Evolutionary conservation across 2,113 vertebrate species (phyloP).

Genomic region (Panthera leo): DNA sequence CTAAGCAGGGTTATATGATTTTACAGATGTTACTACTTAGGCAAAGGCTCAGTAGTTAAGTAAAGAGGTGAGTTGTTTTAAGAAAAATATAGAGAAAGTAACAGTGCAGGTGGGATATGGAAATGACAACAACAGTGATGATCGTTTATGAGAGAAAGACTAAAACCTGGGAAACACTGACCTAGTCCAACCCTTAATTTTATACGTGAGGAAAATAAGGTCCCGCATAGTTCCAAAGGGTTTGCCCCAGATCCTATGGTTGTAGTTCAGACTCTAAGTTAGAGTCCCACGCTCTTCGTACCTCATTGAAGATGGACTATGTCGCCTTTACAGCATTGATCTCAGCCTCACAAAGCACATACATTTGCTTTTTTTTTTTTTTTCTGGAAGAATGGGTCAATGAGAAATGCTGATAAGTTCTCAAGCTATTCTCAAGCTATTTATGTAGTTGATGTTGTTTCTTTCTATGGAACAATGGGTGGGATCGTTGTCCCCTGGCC

Average conservation of each 20-base stretch:
- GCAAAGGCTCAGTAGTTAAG: not conserved
- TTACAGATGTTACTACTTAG: not conserved
- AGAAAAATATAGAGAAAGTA: constrained; percentile 10
- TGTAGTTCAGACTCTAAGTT: not conserved
- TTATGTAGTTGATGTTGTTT: not conserved
- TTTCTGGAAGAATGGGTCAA: not conserved
- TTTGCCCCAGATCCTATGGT: not conserved
- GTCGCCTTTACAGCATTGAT: not conserved
- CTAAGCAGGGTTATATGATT: not conserved
- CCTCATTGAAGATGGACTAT: not conserved
- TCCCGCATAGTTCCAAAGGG: not conserved
- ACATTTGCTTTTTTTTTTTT: not conserved
- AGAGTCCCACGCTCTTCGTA: too few species aligned
- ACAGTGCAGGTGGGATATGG: not conserved
- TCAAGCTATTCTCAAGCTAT: not conserved
- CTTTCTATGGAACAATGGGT: not conserved
- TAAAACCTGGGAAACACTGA: not conserved
- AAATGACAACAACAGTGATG: not conserved
- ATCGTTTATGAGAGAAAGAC: not conserved
- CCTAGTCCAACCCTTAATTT: not conserved
- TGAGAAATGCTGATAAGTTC: constrained; percentile 25
- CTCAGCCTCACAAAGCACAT: not conserved
- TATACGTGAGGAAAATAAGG: not conserved
- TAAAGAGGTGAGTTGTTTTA: not conserved
- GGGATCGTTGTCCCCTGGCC: not conserved